These are phyloP conservation scores for Chrysolina americana DNA, from an alignment of 2,888 invertebrate species.

Conservation along the genomic window DNA sequence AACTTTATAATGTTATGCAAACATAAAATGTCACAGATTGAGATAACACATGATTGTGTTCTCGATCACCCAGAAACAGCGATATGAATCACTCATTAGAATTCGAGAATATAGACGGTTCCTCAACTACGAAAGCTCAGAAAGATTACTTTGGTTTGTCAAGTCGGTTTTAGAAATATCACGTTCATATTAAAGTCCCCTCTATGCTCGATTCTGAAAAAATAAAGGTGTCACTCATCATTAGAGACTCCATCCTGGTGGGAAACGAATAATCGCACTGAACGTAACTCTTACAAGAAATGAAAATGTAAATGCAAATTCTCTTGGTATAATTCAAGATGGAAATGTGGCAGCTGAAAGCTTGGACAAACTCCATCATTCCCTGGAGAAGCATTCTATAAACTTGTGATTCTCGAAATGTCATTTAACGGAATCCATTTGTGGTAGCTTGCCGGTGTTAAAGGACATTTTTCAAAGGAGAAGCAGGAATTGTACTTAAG, in stretches of 20 bases:
- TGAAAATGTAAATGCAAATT: constrained; percentile 39
- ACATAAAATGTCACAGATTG: too few species aligned
- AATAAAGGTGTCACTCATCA: too few species aligned
- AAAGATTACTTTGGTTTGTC: too few species aligned
- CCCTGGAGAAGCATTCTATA: constrained; percentile 32
- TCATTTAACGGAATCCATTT: constrained; percentile 37
- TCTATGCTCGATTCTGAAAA: too few species aligned
- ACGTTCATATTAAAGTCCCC: too few species aligned
- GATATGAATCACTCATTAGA: too few species aligned
- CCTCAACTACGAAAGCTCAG: too few species aligned
- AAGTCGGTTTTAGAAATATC: too few species aligned
- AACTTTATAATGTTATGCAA: too few species aligned
- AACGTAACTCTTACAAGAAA: constrained; percentile 33
- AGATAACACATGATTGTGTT: too few species aligned
- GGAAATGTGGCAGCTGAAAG: constrained; percentile 38
- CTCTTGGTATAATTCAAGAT: constrained; percentile 25
- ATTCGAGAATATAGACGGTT: too few species aligned
- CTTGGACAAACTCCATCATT: constrained; percentile 38
- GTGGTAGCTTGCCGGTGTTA: constrained; percentile 23
- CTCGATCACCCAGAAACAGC: too few species aligned
- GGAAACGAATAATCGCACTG: constrained; percentile 19
- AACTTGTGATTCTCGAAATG: constrained; percentile 36
- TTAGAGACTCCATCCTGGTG: not conserved
- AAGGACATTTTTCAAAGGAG: constrained; percentile 22
- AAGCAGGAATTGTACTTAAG: not conserved